Evolutionary conservation across 2,113 vertebrate genomes (phyloP).

Genomic region (Calyptommatus sinebrachiatus): DNA sequence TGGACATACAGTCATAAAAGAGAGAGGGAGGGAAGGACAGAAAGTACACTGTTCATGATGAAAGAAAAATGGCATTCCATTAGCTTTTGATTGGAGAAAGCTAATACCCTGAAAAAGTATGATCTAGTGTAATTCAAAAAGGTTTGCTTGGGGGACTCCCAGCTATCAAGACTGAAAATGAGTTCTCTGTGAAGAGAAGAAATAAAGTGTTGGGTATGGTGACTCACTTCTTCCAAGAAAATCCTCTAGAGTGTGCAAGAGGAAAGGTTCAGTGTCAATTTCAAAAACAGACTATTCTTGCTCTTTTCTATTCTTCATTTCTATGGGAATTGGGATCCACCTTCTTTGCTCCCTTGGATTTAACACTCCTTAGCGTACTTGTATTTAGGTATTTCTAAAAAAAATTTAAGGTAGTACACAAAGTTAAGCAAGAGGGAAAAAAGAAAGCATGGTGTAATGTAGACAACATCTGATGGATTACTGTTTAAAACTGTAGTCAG

Average conservation of each 20-base stretch:
- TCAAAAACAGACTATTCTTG: background rate
- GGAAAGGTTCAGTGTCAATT: background rate
- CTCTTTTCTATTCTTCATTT: background rate
- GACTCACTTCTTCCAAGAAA: slow-evolving; percentile 18
- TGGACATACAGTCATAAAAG: background rate
- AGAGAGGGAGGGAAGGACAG: background rate
- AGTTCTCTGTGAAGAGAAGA: slow-evolving; percentile 9
- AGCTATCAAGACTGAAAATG: background rate
- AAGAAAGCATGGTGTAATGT: background rate
- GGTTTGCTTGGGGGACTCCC: slow-evolving; percentile 14
- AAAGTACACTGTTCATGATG: background rate
- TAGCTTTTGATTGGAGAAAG: slow-evolving; percentile 24
- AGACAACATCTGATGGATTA: too few species aligned
- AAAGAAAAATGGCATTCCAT: slow-evolving; percentile 23
- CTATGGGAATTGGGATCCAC: too few species aligned
- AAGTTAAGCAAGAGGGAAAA: background rate
- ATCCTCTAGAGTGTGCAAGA: background rate
- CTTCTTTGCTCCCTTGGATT: background rate
- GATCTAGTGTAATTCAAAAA: slow-evolving; percentile 7
- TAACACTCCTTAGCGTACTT: background rate
- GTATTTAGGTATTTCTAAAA: background rate
- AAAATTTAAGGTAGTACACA: background rate
- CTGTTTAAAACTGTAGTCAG: background rate
- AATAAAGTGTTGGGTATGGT: background rate
- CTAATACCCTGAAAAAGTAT: background rate